phyloP scores from a whole-genome alignment of 2,888 invertebrate species.

The Trilocha varians region DNA sequence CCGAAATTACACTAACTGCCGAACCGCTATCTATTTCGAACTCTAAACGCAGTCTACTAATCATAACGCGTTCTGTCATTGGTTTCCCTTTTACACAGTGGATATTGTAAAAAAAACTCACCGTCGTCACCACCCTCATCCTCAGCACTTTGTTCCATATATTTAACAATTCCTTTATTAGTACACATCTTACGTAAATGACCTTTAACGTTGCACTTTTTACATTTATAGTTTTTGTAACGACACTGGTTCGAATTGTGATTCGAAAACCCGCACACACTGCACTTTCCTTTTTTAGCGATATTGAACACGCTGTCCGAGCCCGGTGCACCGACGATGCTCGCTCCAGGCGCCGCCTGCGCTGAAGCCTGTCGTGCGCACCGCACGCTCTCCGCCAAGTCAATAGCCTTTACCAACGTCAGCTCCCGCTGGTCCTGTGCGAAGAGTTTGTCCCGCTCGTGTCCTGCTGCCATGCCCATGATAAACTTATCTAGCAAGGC shows the following conservation, averaged over 20 bases:
- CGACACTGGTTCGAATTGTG: constrained; percentile 12
- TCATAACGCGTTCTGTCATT: constrained; percentile 11
- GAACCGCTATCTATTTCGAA: constrained; percentile 7
- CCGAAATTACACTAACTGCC: constrained; percentile 1
- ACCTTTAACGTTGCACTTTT: constrained; percentile 11
- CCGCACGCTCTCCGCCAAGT: constrained; percentile 11
- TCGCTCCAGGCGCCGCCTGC: background rate
- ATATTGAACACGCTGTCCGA: background rate
- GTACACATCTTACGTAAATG: constrained; percentile 14
- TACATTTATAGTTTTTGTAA: constrained; percentile 12
- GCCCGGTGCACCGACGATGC: background rate
- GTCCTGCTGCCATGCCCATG: constrained; percentile 12
- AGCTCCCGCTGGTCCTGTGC: constrained; percentile 9
- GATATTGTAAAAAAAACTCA: constrained; percentile 15
- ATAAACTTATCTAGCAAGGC: background rate
- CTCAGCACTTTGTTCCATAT: too few species aligned
- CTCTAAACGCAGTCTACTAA: constrained; percentile 7
- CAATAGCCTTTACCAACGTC: constrained; percentile 14
- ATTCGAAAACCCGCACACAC: constrained; percentile 14
- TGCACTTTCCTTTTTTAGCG: constrained; percentile 14
- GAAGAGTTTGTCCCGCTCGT: constrained; percentile 14
- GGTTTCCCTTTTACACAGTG: constrained; percentile 11
- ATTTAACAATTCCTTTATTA: background rate
- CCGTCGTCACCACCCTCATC: constrained; percentile 11
- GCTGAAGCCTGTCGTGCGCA: background rate